Conservation (phyloP, 2,113 vertebrate genomes). For the Orientallactaga bullata region DNA sequence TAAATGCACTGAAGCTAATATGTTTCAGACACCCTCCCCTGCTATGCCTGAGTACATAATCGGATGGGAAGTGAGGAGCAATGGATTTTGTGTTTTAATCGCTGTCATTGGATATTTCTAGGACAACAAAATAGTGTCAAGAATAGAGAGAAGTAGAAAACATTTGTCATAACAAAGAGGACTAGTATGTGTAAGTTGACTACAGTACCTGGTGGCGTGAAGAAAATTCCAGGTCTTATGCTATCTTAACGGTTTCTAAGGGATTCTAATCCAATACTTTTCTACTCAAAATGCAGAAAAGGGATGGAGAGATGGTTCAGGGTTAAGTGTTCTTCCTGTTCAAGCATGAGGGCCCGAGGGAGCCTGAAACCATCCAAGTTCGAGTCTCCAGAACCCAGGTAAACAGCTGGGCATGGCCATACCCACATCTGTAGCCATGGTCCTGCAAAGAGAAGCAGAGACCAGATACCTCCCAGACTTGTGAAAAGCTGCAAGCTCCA, state of each 20-base stretch:
- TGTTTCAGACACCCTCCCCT: constrained; percentile 1
- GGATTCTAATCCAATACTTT: constrained; percentile 17
- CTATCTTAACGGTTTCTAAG: constrained; percentile 43
- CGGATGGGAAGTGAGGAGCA: neutral
- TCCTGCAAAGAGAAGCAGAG: too few species aligned
- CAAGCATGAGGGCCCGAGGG: too few species aligned
- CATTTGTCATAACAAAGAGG: constrained; percentile 6
- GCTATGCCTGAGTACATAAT: neutral
- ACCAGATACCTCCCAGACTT: too few species aligned
- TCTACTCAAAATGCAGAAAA: neutral
- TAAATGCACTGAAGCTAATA: constrained; percentile 55
- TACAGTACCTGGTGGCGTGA: neutral
- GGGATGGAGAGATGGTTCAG: too few species aligned
- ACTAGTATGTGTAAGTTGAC: neutral
- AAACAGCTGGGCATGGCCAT: too few species aligned
- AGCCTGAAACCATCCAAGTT: too few species aligned
- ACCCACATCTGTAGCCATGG: too few species aligned
- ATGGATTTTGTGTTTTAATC: constrained; percentile 28
- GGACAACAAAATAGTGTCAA: neutral
- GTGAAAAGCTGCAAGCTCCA: too few species aligned
- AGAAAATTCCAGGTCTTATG: constrained; percentile 4
- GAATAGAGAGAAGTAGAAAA: constrained; percentile 23
- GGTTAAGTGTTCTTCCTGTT: too few species aligned
- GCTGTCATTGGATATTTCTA: constrained; percentile 24
- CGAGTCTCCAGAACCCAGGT: too few species aligned